These are phyloP conservation scores for Clupea harengus DNA, from an alignment of 2,113 vertebrate species.

Conservation along the genomic window DNA sequence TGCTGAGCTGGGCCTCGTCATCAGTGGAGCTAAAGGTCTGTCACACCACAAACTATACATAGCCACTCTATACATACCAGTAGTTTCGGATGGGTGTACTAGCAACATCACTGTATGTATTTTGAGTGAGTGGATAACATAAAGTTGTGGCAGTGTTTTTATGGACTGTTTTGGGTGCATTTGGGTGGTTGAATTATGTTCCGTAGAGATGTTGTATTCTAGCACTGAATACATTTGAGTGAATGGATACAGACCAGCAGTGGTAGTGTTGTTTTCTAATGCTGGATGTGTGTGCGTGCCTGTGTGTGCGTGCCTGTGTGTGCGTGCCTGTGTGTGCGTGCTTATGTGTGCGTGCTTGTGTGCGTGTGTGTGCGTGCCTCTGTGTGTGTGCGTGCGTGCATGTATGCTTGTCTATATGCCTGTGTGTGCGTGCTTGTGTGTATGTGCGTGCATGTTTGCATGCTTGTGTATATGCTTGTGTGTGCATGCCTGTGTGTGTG, in stretches of 20 bases:
- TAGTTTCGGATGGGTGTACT: too few relatives aligned
- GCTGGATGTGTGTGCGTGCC: not conserved
- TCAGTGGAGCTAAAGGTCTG: slow-evolving; percentile 98
- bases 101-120: too few relatives aligned
- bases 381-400: slow-evolving; percentile 24
- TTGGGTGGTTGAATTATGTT: too few relatives aligned
- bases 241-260: not conserved
- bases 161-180: too few relatives aligned
- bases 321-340: not conserved
- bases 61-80: not conserved
- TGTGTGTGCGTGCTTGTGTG: not conserved
- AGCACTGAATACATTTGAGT: not conserved
- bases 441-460: slow-evolving; percentile 12
- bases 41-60: not conserved
- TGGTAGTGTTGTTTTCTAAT: not conserved
- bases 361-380: not conserved
- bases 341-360: too few relatives aligned
- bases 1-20: slow-evolving; percentile 94
- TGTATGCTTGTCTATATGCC: too few relatives aligned
- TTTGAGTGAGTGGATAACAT: too few relatives aligned
- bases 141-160: too few relatives aligned
- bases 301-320: not conserved
- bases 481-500: too few relatives aligned
- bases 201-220: too few relatives aligned
- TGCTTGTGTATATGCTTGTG: too few relatives aligned